phyloP scores from a whole-genome alignment of 2,113 vertebrate species.

The Istiophorus platypterus region DNA sequence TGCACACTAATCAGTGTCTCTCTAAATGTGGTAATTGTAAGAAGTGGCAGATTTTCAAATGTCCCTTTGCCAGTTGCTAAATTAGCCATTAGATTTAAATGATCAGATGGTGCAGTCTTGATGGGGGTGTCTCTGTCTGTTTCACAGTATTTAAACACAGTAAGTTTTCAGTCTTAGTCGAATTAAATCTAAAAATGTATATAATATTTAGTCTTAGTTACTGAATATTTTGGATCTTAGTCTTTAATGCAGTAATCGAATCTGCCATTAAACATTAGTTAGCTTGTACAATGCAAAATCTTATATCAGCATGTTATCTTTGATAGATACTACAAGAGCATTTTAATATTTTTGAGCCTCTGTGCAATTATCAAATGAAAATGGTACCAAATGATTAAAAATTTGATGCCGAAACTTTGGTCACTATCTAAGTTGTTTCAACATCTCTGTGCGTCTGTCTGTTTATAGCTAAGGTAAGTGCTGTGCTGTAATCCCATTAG shows the following conservation, averaged over 20 bases:
- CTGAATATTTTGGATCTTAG: background rate
- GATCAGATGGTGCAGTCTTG: background rate
- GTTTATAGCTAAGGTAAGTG: slow-evolving; percentile 73
- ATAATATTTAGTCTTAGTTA: background rate
- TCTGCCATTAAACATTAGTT: background rate
- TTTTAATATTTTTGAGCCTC: background rate
- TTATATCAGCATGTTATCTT: background rate
- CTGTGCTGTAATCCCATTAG: slow-evolving; percentile 82
- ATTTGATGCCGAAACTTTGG: background rate
- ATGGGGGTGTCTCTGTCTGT: background rate
- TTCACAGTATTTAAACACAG: background rate
- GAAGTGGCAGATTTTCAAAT: background rate
- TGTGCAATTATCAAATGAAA: background rate
- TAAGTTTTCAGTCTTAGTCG: background rate
- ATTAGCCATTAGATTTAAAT: background rate
- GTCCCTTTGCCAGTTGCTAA: background rate
- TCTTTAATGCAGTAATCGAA: background rate
- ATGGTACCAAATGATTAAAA: background rate
- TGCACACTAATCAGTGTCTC: background rate
- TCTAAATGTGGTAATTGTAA: slow-evolving; percentile 3
- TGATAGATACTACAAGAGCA: background rate
- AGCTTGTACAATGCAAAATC: background rate
- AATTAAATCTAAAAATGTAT: background rate
- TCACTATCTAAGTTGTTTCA: slow-evolving; percentile 24
- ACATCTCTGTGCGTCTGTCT: slow-evolving; percentile 50